These are phyloP conservation scores for Tachuris rubrigastra DNA, from an alignment of 2,113 vertebrate genomes.

Conservation along the genomic window DNA sequence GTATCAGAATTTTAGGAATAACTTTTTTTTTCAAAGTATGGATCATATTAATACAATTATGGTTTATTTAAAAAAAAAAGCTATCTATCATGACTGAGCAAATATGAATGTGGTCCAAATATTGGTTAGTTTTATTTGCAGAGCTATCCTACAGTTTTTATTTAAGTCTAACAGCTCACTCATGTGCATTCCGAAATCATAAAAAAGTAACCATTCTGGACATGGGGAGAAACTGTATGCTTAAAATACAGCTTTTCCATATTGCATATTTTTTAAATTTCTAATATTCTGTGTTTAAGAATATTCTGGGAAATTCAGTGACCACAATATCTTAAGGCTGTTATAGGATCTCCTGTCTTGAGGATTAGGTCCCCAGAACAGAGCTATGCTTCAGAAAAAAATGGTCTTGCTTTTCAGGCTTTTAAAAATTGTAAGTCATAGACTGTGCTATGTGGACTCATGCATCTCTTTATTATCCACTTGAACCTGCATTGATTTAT, in stretches of 20 bases:
- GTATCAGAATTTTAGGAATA: neutral
- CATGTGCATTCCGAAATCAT: neutral
- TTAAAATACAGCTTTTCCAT: neutral
- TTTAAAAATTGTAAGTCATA: neutral
- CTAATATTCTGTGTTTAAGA: neutral
- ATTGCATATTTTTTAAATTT: neutral
- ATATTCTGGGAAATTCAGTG: neutral
- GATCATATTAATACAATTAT: neutral
- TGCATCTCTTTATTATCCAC: constrained; percentile 68
- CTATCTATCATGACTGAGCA: neutral
- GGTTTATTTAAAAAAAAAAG: neutral
- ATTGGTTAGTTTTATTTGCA: neutral
- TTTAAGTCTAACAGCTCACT: neutral
- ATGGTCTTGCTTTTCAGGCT: neutral
- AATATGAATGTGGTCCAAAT: neutral
- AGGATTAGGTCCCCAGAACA: neutral
- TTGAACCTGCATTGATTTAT: constrained; percentile 69
- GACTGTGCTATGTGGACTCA: constrained; percentile 65
- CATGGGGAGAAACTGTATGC: neutral
- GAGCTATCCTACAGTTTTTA: neutral
- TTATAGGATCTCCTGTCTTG: neutral
- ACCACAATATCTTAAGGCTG: neutral
- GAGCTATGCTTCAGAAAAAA: neutral
- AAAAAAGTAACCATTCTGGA: neutral
- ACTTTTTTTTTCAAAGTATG: neutral